Conservation (phyloP, 2,797 vertebrate genomes). For the Cheracebus regulus region DNA sequence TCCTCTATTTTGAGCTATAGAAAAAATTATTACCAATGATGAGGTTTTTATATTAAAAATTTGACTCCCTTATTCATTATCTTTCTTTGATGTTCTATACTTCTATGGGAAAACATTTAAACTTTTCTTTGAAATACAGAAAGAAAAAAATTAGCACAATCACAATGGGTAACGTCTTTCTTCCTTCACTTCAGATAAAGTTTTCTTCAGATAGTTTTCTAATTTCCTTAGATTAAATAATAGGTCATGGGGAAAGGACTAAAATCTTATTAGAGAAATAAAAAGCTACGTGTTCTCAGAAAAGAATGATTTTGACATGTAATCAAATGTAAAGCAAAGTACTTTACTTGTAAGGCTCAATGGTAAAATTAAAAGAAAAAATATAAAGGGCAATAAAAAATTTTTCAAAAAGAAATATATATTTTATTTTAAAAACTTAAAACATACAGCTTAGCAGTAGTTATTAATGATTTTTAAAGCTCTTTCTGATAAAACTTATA, state of each 20-base stretch:
- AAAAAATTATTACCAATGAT: not conserved
- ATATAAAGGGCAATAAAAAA: not conserved
- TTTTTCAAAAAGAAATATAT: not conserved
- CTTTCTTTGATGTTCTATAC: not conserved
- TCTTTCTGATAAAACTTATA: not conserved
- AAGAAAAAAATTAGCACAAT: not conserved
- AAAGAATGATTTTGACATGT: conserved; percentile 6
- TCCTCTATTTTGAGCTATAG: not conserved
- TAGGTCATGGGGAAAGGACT: not conserved
- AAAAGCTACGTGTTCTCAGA: not conserved
- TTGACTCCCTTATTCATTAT: not conserved
- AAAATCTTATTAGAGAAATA: not conserved
- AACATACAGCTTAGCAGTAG: not conserved
- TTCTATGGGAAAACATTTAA: conserved; percentile 8
- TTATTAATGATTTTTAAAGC: not conserved
- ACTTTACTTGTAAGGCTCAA: not conserved
- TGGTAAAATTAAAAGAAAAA: not conserved
- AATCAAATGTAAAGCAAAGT: not conserved
- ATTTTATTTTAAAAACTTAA: conserved; percentile 40
- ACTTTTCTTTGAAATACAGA: conserved; percentile 4
- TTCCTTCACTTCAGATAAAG: not conserved
- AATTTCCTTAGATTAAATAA: conserved; percentile 22
- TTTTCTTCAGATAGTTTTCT: conserved; percentile 6
- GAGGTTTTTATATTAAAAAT: not conserved
- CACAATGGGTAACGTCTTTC: not conserved